Evolutionary conservation across 1,140 invertebrate species (phyloP), one percentile per base, ranked within the genome.

Genomic region (Drosophila setifemur): DNA sequence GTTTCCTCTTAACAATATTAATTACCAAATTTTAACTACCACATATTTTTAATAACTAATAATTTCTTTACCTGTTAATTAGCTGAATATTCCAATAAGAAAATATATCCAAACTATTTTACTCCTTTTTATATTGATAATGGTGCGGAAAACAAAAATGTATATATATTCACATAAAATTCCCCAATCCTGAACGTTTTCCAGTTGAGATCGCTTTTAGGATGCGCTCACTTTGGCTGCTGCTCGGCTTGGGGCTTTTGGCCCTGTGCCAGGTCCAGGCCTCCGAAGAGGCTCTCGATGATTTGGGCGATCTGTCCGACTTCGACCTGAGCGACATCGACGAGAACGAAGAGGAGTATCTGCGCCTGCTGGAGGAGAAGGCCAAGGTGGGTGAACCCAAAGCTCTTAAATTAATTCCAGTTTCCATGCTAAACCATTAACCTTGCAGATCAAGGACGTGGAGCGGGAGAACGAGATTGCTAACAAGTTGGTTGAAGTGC

Each of bases 381-480:
- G 66, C 54, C 21, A 61, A 69, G 61, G 90, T 90, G 43, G 55
- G 73, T 61, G 5, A 1, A 2, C 25, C 0, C 0, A 0, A 4
- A 4, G 3, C 2, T 1, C 0, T 6, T 3, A 0, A 5, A 28
- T n/a, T 2, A 19, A 52, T 16, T 19, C 9, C 1, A 23, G 2
- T 1, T 29, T 31, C 8, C 14, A 9, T n/a, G 4, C 4, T 2
- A 16, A 18, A n/a, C 3, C 6, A n/a, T 12, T n/a, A n/a, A n/a
- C n/a, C 39, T n/a, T 23, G 1, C 33, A 90, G 90, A 75, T 73
- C 23, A 69, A 79, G 25, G 90, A 90, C 43, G 19, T 89, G 29
- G 70, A 85, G 3, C 88, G 87, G 28, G 90, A 90, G 70, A 90
- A 90, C 49, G 81, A 90, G 45, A 40, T 88, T 18, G 88, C 76